Percentiles rank a stretch among this genome's conserved stretches.
phyloP scores from a whole-genome alignment of 2,113 vertebrate genomes.

The Leuciscus idus region DNA sequence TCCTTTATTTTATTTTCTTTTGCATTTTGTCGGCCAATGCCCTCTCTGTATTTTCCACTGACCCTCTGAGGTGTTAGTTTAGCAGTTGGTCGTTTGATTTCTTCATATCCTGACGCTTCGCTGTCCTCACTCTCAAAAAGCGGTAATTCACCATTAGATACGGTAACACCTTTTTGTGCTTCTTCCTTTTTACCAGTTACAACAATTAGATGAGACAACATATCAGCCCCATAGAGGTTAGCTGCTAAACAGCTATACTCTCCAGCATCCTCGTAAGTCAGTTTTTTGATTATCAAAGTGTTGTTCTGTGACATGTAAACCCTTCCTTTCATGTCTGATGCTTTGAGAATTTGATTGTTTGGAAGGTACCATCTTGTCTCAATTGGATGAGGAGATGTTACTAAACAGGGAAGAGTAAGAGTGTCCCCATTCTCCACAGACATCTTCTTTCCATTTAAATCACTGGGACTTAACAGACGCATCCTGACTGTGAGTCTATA shows the following conservation, averaged over 20 bases:
- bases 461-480: constrained; percentile 67
- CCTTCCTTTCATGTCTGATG: constrained; percentile 66
- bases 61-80: constrained; percentile 65
- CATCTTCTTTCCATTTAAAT: constrained; percentile 77
- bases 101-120: constrained; percentile 78
- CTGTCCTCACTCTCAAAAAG: constrained; percentile 54
- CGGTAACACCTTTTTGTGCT: constrained; percentile 51
- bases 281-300: constrained; percentile 71
- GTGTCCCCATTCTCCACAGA: constrained; percentile 63
- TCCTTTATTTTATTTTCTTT: constrained; percentile 68
- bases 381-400: constrained; percentile 70
- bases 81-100: constrained; percentile 63
- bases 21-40: constrained; percentile 41
- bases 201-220: constrained; percentile 75
- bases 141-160: constrained; percentile 30
- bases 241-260: constrained; percentile 78
- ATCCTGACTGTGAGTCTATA: constrained; percentile 74
- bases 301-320: constrained; percentile 73
- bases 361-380: constrained; percentile 77
- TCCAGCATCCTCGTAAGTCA: constrained; percentile 72
- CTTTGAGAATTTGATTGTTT: constrained; percentile 68
- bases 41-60: constrained; percentile 55
- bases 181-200: constrained; percentile 61
- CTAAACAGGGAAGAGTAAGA: constrained; percentile 73
- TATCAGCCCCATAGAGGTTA: constrained; percentile 79